A percentile compares a stretch with the other conserved stretches of the same genome.
phyloP scores from a whole-genome alignment of 2,797 vertebrate genomes.

The Chloroceryle inda region DNA sequence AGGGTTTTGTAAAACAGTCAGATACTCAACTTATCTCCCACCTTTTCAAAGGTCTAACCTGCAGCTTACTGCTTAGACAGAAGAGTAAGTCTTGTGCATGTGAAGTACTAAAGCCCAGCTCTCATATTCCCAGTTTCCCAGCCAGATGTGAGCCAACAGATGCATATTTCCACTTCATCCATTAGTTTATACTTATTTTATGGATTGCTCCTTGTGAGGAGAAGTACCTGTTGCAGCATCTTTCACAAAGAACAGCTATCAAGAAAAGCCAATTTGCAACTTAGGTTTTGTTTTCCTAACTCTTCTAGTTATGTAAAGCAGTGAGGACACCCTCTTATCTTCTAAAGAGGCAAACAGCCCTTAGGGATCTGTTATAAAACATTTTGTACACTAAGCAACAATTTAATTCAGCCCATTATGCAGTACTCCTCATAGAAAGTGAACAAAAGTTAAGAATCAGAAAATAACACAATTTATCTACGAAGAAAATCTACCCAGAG shows the following conservation, averaged over 20 bases:
- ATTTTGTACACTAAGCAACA: background rate
- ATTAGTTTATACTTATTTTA: background rate
- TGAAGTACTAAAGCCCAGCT: background rate
- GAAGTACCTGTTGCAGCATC: background rate
- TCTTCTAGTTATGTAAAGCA: background rate
- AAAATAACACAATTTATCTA: background rate
- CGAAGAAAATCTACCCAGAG: background rate
- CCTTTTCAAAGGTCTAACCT: background rate
- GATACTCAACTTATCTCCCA: background rate
- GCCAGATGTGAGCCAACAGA: background rate
- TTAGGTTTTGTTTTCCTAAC: background rate
- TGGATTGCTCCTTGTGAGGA: background rate
- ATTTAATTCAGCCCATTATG: background rate
- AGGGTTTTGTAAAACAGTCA: background rate
- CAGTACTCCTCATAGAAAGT: background rate
- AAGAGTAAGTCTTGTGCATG: background rate
- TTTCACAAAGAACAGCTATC: background rate
- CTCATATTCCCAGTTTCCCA: background rate
- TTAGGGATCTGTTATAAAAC: background rate
- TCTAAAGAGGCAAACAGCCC: background rate
- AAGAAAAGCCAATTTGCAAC: background rate
- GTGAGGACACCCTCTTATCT: background rate
- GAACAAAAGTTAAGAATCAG: background rate
- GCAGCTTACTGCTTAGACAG: background rate
- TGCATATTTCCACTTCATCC: background rate